Conservation (phyloP, 1,140 invertebrate genomes). For the Stegodyphus mimosarum region DNA sequence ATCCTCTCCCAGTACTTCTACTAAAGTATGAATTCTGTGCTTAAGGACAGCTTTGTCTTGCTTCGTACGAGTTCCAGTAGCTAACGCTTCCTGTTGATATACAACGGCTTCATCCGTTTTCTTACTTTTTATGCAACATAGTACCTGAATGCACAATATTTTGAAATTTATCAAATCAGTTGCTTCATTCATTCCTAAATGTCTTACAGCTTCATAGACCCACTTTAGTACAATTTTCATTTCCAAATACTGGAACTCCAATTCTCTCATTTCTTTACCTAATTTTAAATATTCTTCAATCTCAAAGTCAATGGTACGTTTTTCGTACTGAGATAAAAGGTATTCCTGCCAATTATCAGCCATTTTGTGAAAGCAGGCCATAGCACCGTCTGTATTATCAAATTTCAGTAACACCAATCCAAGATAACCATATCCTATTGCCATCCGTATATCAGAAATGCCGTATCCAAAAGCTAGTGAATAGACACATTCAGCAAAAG, state of each 20-base stretch:
- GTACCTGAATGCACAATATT: slow-evolving; percentile 30
- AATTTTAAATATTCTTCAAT: background rate
- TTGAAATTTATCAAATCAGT: slow-evolving; percentile 42
- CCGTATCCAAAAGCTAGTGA: slow-evolving; percentile 7
- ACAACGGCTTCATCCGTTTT: background rate
- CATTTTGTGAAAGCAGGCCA: slow-evolving; percentile 36
- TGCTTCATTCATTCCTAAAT: background rate
- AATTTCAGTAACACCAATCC: slow-evolving; percentile 23
- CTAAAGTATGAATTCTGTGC: background rate
- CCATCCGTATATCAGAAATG: background rate
- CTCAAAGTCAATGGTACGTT: slow-evolving; percentile 3
- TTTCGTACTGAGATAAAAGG: slow-evolving; percentile 18
- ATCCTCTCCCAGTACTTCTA: slow-evolving; percentile 13
- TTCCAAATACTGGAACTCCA: slow-evolving; percentile 40
- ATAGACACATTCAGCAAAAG: slow-evolving; percentile 25
- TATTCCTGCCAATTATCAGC: slow-evolving; percentile 27
- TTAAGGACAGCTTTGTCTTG: background rate
- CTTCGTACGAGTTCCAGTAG: slow-evolving; percentile 32
- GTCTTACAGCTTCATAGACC: slow-evolving; percentile 31
- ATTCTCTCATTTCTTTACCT: slow-evolving; percentile 12
- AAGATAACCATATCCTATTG: slow-evolving; percentile 9
- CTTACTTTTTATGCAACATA: background rate
- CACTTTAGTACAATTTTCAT: slow-evolving; percentile 12
- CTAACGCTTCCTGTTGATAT: slow-evolving; percentile 29
- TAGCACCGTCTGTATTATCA: slow-evolving; percentile 19